Conservation (phyloP, 2,888 invertebrate genomes). For the Diarsia dahlii region DNA sequence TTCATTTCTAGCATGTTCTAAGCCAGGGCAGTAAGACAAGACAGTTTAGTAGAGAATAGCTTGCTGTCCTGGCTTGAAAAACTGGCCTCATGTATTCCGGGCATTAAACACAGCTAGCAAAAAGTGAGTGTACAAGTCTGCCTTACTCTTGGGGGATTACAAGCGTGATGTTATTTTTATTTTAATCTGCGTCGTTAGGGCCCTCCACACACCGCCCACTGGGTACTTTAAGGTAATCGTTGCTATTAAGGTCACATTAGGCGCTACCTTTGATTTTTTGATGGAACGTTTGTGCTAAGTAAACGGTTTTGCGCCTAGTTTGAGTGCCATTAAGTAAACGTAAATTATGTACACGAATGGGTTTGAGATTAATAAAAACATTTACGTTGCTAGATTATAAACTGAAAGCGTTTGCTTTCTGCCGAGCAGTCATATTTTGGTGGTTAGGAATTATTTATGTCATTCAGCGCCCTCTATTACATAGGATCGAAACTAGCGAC, state of each 20-base stretch:
- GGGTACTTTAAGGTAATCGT: constrained; percentile 24
- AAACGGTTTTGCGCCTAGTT: constrained; percentile 27
- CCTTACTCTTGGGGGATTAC: background rate
- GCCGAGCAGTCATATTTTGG: background rate
- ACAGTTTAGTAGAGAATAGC: no score
- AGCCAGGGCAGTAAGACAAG: no score
- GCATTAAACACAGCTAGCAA: background rate
- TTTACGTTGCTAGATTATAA: background rate
- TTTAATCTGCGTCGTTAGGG: constrained; percentile 47
- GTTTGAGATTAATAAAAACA: background rate
- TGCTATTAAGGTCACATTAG: constrained; percentile 40
- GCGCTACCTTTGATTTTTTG: constrained; percentile 47
- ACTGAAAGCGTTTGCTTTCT: constrained; percentile 5
- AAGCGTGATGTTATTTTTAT: constrained; percentile 32
- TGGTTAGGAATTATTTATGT: background rate
- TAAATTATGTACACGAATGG: constrained; percentile 43
- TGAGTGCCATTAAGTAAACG: constrained; percentile 2
- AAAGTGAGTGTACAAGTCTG: no score
- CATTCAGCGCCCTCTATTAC: background rate
- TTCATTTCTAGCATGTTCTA: no score
- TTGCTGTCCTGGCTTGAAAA: no score
- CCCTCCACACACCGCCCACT: constrained; percentile 20
- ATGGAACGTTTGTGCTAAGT: constrained; percentile 24
- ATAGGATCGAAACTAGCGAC: background rate
- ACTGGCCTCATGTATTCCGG: background rate